Conservation (phyloP, 2,888 invertebrate genomes). For the Osmoderma eremita region DNA sequence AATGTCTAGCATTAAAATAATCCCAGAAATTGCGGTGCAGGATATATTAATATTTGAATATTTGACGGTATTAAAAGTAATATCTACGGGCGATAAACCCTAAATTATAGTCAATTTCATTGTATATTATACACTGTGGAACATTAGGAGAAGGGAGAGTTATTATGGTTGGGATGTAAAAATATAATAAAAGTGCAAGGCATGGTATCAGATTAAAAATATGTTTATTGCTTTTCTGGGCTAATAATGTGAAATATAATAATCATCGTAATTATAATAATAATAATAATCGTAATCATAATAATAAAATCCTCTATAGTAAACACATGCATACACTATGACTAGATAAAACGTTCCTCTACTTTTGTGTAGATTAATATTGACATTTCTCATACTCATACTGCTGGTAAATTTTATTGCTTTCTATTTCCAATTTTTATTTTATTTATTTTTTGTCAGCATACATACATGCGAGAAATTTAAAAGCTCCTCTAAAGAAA, state of each 20-base stretch:
- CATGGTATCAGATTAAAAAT: slow-evolving; percentile 60
- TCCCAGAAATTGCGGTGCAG: background rate
- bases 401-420: slow-evolving; percentile 53
- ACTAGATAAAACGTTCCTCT: slow-evolving; percentile 53
- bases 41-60: background rate
- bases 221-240: slow-evolving; percentile 63
- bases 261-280: slow-evolving; percentile 38
- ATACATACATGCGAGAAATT: slow-evolving; percentile 44
- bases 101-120: slow-evolving; percentile 10
- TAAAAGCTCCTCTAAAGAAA: slow-evolving; percentile 49
- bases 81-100: slow-evolving; percentile 5
- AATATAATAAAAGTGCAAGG: slow-evolving; percentile 45
- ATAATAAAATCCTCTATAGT: slow-evolving; percentile 47
- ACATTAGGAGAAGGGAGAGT: background rate
- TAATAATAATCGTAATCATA: slow-evolving; percentile 41
- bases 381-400: slow-evolving; percentile 46
- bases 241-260: slow-evolving; percentile 59
- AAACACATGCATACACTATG: slow-evolving; percentile 63
- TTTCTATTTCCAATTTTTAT: slow-evolving; percentile 53
- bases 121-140: slow-evolving; percentile 2
- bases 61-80: background rate
- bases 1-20: background rate
- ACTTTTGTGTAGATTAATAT: slow-evolving; percentile 53
- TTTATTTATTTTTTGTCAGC: slow-evolving; percentile 43
- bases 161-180: slow-evolving; percentile 6